Evolutionary conservation across 2,113 vertebrate genomes (phyloP), one percentile per base, ranked within the genome.

Genomic region (Pithys albifrons): DNA sequence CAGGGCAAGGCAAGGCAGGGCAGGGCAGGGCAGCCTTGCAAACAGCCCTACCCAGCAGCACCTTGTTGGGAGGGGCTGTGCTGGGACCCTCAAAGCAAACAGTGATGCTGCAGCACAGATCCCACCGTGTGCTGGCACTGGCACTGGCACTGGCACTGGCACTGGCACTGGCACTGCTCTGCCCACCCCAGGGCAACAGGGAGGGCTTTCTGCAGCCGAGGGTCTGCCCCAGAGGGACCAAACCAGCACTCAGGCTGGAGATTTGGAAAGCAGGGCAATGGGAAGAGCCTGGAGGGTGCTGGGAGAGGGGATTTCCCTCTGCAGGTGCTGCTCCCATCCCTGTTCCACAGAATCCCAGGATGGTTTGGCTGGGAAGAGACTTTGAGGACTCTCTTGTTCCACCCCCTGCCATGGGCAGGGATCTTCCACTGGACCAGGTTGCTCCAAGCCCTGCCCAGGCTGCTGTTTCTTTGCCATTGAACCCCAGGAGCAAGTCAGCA

Each of bases 11-110:
- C 41, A 43, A 15, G 41, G 41, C 41, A 43, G 41, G 41, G 41
- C 41, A 43, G 6, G 79, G 78, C 77, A 65, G 35, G 48, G 51
- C 91, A 66, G 54, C 89, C 78, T 79, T 58, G 89, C 88, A 76
- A 69, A 43, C 57, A 35, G 31, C 25, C 27, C 23, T 31, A 9
- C 65, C 67, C 29, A 1, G 62, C 81, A 66, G 82, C 23, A 0
- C 41, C 62, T 39, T 39, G 41, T 64, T 80, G 82, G 88, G 61
- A 94, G 91, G 20, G 0, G 19, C 3, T 46, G 66, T 12, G 49
- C 89, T 70, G 19, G 57, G 78, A 33, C 85, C 67, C 66, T 67
- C 78, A 11, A 66, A 29, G 54, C 2, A 29, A 94, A 85, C 66
- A 65, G 70, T 1, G 1, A 6, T 6, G 14, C 52, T 14, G 77